Evolutionary conservation across 2,797 vertebrate genomes (phyloP), one percentile per base, ranked within the genome.

Genomic region (Pempheris klunzingeri): DNA sequence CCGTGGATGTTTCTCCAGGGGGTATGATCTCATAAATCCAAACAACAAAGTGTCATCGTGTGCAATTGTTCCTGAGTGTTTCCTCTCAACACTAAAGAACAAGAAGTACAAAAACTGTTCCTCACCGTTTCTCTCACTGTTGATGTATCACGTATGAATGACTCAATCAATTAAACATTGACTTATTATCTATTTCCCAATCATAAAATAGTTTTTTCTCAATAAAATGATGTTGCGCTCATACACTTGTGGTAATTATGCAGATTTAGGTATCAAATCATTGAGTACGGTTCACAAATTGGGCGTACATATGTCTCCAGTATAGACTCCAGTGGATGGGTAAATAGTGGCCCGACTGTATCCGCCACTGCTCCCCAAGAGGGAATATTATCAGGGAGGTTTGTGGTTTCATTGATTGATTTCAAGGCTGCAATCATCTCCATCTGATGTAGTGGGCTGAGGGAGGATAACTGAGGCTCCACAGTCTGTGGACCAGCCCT

Each of bases 351-450:
- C 68, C 53, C 38, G 74, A 80, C 88, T 90, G 84, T 78, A 90
- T 92, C 84, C 84, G 82, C 78, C 70, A 71, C 82, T 74, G 81
- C 76, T 77, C 78, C 88, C 90, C 90, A 86, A 75, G 78, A 89
- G 92, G 89, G 86, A 88, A 87, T 92, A 93, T 93, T 94, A 95
- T 94, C 93, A 91, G 88, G 84, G 87, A 94, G 91, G 91, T 91
- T 92, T 90, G 93, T 92, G 94, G 93, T 94, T 95, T 95, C 91
- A 94, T 94, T 93, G 93, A 94, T 94, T 93, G 93, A 94, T 95
- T 93, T 91, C 79, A 84, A 81, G 90, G 77, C 92, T 92, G 90
- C 93, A 93, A 94, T 95, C 92, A 91, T 90, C 83, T 83, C 85
- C 90, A 94, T 94, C 93, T 93, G 90, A 91, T 94, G 93, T 92